A percentile compares a stretch with the other conserved stretches of the same genome.
phyloP scores from a whole-genome alignment of 2,113 vertebrate species.

The Naja naja region DNA sequence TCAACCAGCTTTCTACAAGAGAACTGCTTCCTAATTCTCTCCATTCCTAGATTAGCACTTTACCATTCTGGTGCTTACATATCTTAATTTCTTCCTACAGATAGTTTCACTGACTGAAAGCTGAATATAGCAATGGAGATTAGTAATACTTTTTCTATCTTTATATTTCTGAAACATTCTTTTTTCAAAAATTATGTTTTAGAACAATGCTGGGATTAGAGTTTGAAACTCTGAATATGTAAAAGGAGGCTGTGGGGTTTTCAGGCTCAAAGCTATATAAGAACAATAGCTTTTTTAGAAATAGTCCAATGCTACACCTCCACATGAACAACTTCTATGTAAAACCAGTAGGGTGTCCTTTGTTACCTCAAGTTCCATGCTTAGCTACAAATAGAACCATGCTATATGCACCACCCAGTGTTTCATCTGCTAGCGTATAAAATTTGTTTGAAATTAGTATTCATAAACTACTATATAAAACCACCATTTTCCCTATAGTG shows the following conservation, averaged over 20 bases:
- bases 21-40: neutral
- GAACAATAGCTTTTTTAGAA: neutral
- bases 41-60: neutral
- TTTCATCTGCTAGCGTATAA: neutral
- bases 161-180: neutral
- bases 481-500: neutral
- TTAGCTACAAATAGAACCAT: neutral
- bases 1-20: neutral
- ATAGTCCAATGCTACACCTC: neutral
- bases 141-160: neutral
- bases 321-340: neutral
- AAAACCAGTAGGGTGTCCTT: neutral
- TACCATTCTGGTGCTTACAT: neutral
- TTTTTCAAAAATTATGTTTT: neutral
- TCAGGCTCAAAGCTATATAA: neutral
- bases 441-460: neutral
- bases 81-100: neutral
- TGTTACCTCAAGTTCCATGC: neutral
- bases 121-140: neutral
- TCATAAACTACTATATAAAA: neutral
- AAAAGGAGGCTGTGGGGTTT: neutral
- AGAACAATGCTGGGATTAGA: neutral
- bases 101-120: neutral
- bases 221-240: neutral
- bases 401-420: neutral